Evolutionary conservation across 2,888 invertebrate species (phyloP).

Genomic region (Tenthredo distinguenda): DNA sequence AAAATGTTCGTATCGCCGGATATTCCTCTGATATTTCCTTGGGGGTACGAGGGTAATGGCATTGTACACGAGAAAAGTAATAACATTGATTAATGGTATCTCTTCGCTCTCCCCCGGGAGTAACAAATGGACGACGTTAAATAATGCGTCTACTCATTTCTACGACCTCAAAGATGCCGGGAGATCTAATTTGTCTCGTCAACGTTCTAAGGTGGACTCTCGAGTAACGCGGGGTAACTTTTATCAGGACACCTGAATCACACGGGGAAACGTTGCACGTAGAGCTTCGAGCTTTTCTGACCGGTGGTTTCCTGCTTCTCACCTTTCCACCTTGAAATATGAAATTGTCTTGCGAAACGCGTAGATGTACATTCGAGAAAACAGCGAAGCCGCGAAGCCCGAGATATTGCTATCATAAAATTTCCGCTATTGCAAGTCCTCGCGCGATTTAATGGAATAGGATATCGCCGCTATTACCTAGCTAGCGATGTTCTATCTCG

Average conservation of each 20-base stretch:
- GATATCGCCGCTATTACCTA: background rate
- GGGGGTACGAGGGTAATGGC: background rate
- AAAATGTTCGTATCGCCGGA: background rate
- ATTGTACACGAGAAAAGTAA: constrained; percentile 4
- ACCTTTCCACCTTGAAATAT: background rate
- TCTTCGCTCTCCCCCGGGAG: background rate
- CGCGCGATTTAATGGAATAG: background rate
- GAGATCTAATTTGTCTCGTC: background rate
- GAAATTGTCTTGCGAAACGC: background rate
- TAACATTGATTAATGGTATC: constrained; percentile 1
- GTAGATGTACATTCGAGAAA: background rate
- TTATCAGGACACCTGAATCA: background rate
- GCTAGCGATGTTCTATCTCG: background rate
- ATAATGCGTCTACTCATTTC: background rate
- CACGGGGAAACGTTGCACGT: background rate
- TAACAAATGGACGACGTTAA: background rate
- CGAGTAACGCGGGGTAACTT: background rate
- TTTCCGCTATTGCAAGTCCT: background rate
- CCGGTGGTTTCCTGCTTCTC: background rate
- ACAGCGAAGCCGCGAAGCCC: background rate
- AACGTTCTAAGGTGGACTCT: background rate
- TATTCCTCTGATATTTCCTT: background rate
- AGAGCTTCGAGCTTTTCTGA: background rate
- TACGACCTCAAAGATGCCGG: background rate
- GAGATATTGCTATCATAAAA: background rate